A percentile compares a stretch with the other conserved stretches of the same genome.
Evolutionary conservation across 2,888 invertebrate genomes (phyloP).

Genomic region (Nowickia ferox): DNA sequence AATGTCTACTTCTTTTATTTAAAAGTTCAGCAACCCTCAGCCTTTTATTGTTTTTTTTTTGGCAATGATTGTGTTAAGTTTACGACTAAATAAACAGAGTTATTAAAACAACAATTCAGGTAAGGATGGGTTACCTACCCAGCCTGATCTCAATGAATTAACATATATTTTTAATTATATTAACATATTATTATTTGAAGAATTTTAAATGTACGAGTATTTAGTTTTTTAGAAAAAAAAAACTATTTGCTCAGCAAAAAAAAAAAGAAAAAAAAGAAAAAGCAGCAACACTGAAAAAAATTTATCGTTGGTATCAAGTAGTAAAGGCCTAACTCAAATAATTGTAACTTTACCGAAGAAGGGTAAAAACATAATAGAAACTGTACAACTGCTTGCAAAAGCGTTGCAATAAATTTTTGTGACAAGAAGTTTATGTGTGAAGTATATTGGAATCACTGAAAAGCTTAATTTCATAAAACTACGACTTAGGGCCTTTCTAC

Average conservation of each 20-base stretch:
- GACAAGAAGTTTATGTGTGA: no score
- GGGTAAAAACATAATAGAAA: no score
- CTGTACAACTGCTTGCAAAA: no score
- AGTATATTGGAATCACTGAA: no score
- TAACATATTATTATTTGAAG: not conserved
- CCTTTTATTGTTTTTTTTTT: not conserved
- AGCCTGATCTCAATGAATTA: not conserved
- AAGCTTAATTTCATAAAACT: no score
- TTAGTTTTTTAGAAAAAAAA: slow-evolving; percentile 1
- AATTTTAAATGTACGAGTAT: slow-evolving; percentile 31
- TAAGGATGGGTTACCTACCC: not conserved
- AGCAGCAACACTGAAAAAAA: not conserved
- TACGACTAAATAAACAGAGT: not conserved
- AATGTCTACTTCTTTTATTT: not conserved
- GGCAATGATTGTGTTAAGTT: not conserved
- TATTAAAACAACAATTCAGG: slow-evolving; percentile 8
- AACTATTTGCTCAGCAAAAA: not conserved
- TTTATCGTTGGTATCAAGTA: not conserved
- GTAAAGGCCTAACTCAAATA: no score
- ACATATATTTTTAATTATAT: slow-evolving; percentile 2
- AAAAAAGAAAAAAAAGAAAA: not conserved
- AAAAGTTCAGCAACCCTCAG: slow-evolving; percentile 22
- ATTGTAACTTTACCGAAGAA: no score
- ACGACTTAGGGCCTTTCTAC: no score
- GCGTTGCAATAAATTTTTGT: no score